Evolutionary conservation across 2,113 vertebrate species (phyloP).

Genomic region (Casuarius casuarius): DNA sequence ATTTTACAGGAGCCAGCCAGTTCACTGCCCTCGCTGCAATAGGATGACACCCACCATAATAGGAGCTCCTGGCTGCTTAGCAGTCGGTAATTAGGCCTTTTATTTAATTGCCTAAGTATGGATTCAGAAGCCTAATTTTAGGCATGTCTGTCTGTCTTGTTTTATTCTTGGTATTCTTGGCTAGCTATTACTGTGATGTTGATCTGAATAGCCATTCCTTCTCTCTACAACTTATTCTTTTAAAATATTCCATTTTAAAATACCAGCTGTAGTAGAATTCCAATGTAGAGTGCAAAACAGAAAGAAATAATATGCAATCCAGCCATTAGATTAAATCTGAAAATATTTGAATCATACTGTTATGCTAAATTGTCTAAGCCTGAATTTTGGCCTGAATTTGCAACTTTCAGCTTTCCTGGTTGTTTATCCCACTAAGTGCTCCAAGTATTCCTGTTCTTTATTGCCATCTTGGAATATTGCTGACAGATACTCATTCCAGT

Average conservation of each 20-base stretch:
- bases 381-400: neutral
- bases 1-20: conserved; percentile 36
- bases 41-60: conserved; percentile 28
- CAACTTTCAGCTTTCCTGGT: neutral
- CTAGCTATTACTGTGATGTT: neutral
- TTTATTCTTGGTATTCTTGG: neutral
- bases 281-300: neutral
- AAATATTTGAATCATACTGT: neutral
- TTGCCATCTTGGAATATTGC: neutral
- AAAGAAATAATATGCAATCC: neutral
- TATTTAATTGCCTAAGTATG: conserved; percentile 29
- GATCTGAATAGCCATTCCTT: neutral
- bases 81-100: conserved; percentile 18
- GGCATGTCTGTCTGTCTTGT: neutral
- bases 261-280: neutral
- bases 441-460: neutral
- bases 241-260: neutral
- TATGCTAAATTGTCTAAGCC: neutral
- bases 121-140: conserved; percentile 41
- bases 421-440: neutral
- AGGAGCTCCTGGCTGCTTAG: neutral
- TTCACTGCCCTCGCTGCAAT: conserved; percentile 30
- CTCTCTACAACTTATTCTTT: neutral
- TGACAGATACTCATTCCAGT: neutral
- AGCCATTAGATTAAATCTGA: neutral